Percentiles rank a stretch among this genome's conserved stretches.
Evolutionary conservation across 2,113 vertebrate genomes (phyloP).

Genomic region (Trachemys scripta): DNA sequence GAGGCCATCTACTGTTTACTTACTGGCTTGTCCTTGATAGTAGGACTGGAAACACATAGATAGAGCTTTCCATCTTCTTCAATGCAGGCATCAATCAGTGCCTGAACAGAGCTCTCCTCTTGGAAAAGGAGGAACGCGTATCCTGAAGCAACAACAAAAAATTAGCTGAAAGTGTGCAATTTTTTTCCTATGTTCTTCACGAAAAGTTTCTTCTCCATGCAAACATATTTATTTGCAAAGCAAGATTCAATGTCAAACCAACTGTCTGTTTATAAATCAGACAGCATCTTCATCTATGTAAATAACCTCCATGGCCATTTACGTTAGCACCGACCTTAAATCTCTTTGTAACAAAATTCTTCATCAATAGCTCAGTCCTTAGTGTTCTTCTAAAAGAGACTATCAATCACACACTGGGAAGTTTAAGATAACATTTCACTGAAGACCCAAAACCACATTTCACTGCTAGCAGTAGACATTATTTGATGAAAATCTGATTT

Average conservation of each 20-base stretch:
- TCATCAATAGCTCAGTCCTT: not conserved
- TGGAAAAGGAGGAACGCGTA: conserved; percentile 99
- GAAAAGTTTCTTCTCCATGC: not conserved
- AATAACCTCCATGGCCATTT: not conserved
- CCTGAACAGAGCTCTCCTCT: conserved; percentile 98
- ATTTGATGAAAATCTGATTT: conserved; percentile 56
- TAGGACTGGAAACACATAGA: conserved; percentile 97
- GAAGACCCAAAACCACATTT: conserved; percentile 6
- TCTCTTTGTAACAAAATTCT: not conserved
- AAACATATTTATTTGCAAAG: not conserved
- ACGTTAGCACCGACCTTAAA: not conserved
- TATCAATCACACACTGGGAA: not conserved
- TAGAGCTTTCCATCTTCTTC: conserved; percentile 98
- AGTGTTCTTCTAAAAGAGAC: not conserved
- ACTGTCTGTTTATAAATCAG: not conserved
- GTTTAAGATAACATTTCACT: not conserved
- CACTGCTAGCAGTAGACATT: conserved; percentile 31
- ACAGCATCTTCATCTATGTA: not conserved
- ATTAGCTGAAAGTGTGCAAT: not conserved
- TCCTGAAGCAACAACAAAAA: conserved; percentile 79
- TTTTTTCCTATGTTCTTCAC: not conserved
- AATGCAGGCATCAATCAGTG: conserved; percentile 96
- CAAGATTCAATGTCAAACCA: not conserved
- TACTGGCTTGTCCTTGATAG: conserved; percentile 99
- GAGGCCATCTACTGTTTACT: conserved; percentile 71